Evolutionary conservation across 2,797 vertebrate genomes (phyloP).

Genomic region (Peromyscus nudipes): DNA sequence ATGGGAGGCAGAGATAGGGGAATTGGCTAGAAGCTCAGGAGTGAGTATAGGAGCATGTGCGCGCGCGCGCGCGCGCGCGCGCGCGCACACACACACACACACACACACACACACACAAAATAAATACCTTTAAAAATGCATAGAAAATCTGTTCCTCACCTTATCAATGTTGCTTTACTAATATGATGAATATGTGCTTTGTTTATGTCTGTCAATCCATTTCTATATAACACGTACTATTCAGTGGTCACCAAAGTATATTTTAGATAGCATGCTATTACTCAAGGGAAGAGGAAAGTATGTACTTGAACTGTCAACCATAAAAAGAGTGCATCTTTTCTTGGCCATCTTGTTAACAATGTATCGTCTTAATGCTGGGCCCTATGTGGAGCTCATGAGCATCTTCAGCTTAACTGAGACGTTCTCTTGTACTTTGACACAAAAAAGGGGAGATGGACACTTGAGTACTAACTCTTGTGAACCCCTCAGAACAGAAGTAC

Average conservation of each 20-base stretch:
- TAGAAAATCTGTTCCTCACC: conserved; percentile 12
- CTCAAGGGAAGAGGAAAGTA: conserved; percentile 55
- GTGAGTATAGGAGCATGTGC: not conserved
- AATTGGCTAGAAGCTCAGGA: not conserved
- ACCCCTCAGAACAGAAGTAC: not conserved
- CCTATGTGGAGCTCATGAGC: not conserved
- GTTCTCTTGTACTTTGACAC: not conserved
- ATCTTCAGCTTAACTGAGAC: conserved; percentile 42
- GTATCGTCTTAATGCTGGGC: not conserved
- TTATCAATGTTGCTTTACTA: not conserved
- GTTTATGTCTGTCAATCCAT: not conserved
- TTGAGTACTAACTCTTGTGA: conserved; percentile 28
- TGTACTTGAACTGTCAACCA: conserved; percentile 41
- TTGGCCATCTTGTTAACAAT: conserved; percentile 60
- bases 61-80: too few species aligned
- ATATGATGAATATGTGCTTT: conserved; percentile 38
- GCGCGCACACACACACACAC: too few species aligned
- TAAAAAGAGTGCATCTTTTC: conserved; percentile 3
- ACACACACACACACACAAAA: not conserved
- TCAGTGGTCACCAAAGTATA: conserved; percentile 38
- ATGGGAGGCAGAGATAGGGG: not conserved
- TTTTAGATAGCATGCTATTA: conserved; percentile 64
- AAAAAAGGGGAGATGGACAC: not conserved
- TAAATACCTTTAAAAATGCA: not conserved
- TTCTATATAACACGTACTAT: conserved; percentile 14